Conservation (phyloP, 2,797 vertebrate species). For the Coccyzus lansbergi region DNA sequence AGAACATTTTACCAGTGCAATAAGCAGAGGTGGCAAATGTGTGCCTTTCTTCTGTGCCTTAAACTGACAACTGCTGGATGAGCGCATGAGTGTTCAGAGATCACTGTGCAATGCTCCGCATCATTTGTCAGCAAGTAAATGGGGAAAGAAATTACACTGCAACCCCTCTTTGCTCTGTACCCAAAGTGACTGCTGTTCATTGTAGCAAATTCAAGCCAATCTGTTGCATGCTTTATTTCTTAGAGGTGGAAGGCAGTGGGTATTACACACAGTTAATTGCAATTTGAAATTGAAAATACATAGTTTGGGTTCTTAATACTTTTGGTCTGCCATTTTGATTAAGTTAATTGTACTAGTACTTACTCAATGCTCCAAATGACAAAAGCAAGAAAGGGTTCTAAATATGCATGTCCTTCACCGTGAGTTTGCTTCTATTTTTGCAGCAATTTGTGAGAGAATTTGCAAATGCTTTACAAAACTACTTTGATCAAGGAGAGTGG, state of each 20-base stretch:
- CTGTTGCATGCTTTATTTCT: not conserved
- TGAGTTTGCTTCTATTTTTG: not conserved
- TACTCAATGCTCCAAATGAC: not conserved
- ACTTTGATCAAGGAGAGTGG: not conserved
- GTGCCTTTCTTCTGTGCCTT: not conserved
- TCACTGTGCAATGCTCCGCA: not conserved
- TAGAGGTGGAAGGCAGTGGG: not conserved
- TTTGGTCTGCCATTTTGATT: not conserved
- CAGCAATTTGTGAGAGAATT: not conserved
- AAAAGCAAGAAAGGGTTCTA: not conserved
- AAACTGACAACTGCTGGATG: not conserved
- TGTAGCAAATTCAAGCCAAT: not conserved
- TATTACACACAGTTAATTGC: not conserved
- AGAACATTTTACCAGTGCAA: not conserved
- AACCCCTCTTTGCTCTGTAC: not conserved
- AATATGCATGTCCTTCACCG: fast-evolving
- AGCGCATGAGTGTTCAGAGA: fast-evolving
- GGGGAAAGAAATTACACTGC: not conserved
- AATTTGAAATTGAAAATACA: not conserved
- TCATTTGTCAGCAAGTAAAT: not conserved
- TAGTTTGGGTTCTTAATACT: not conserved
- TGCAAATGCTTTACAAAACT: not conserved
- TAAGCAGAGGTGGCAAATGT: not conserved
- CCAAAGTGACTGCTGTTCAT: not conserved
- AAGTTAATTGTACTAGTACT: not conserved